phyloP scores from a whole-genome alignment of 2,888 invertebrate species.

The Spodoptera littoralis region DNA sequence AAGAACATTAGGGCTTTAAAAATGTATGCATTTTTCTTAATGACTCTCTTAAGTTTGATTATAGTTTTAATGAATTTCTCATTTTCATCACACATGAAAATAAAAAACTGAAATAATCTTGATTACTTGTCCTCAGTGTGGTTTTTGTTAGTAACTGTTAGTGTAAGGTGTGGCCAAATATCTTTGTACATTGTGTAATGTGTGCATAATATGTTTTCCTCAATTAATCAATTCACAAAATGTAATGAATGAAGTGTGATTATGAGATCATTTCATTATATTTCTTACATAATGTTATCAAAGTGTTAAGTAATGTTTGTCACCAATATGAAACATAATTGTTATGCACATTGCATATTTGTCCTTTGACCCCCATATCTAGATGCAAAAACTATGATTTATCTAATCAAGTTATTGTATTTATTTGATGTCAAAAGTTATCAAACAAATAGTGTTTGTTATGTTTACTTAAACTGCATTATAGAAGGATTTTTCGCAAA shows the following conservation, averaged over 20 bases:
- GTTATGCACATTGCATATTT: constrained; percentile 17
- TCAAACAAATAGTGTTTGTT: constrained; percentile 15
- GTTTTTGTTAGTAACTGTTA: too few species aligned
- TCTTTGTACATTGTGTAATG: too few species aligned
- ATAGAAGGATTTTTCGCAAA: too few species aligned
- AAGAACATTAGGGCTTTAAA: constrained; percentile 11
- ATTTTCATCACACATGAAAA: too few species aligned
- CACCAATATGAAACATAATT: background rate
- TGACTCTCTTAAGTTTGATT: too few species aligned
- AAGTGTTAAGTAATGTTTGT: constrained; percentile 8
- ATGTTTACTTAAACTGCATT: background rate
- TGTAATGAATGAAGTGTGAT: too few species aligned
- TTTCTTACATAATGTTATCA: constrained; percentile 3
- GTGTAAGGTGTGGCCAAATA: too few species aligned
- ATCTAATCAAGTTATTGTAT: constrained; percentile 17
- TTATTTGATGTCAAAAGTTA: constrained; percentile 31
- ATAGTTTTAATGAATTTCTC: too few species aligned
- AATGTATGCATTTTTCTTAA: constrained; percentile 8
- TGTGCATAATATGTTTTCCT: too few species aligned
- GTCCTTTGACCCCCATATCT: constrained; percentile 21
- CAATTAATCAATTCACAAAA: too few species aligned
- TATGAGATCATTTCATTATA: background rate
- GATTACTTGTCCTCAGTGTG: too few species aligned
- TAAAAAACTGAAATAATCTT: too few species aligned
- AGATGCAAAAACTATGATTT: constrained; percentile 25